Conservation (phyloP, 2,113 vertebrate genomes). For the Hemicordylus capensis region DNA sequence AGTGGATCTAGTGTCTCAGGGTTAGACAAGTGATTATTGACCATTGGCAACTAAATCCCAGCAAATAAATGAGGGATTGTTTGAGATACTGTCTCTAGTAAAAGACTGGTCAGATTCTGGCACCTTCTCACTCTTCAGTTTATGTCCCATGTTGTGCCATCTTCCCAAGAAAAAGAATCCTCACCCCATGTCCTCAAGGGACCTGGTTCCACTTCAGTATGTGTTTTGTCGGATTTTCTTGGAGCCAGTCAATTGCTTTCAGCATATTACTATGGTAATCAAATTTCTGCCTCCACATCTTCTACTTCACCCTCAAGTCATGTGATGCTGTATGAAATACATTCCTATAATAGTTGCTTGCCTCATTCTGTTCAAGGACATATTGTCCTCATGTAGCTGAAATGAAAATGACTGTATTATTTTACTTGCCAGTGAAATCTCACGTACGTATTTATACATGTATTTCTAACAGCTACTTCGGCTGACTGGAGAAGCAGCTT, state of each 20-base stretch:
- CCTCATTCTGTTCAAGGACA: slow-evolving; percentile 26
- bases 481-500: slow-evolving; percentile 17
- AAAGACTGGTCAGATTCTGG: background rate
- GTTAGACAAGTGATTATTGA: too few species aligned
- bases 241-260: slow-evolving; percentile 1
- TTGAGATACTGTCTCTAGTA: background rate
- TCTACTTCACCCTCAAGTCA: background rate
- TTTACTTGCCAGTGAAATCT: slow-evolving; percentile 18
- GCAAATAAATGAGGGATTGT: background rate
- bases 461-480: slow-evolving; percentile 31
- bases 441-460: background rate
- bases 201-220: background rate
- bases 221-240: background rate
- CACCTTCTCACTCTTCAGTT: rapidly evolving
- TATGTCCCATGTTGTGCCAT: background rate
- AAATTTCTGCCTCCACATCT: slow-evolving; percentile 39
- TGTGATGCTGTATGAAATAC: background rate
- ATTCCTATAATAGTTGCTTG: background rate
- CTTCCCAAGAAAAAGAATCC: background rate
- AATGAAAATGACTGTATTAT: slow-evolving; percentile 2
- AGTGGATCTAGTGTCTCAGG: too few species aligned
- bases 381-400: slow-evolving; percentile 13
- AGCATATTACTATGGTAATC: background rate
- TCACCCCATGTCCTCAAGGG: background rate
- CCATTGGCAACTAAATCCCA: too few species aligned